Base-by-base conservation (phyloP, 1,140 invertebrate genomes). In the Phenacoccus solenopsis region DNA sequence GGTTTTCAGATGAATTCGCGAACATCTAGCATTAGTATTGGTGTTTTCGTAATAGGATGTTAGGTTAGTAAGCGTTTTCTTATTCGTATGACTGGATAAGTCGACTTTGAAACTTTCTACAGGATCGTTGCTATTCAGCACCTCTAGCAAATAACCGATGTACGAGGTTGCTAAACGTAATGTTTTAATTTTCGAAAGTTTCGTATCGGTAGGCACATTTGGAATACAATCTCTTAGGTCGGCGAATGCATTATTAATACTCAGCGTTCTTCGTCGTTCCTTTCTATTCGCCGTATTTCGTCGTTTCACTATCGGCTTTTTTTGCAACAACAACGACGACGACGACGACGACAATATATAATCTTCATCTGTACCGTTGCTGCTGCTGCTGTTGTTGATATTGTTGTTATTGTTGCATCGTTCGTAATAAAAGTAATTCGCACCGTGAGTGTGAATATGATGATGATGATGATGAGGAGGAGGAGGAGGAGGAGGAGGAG, bases 181-280 rank as follows among this genome's bases (percentile, higher is more conserved):
- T 0, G 94, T 94, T 79, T 97, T 96, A 72, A 97, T 93, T 83
- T 93, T 86, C 32, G 82, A 83, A 3, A 77, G 71, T 67, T 98
- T 98, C 0, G 94, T 98, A 77, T 98, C 95, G 0, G 90, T 86
- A 0, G 94, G 94, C 5, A 98, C 94, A 76, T 97, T 96, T 0
- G 96, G 96, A 74, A 98, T 98, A 78, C 93, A 92, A 70, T 95
- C 93, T 1, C 95, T 80, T 0, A 98, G 81, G 76, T 93, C 89
- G 0, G 92, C 88, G 76, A 97, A 98, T 0, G 94, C 95, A 71
- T 89, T 94, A 80, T 98, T 98, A 73, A 98, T 96, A 73, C 90
- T 94, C 78, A 93, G 90, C 0, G 95, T 98, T 70, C 94, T 80
- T 75, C 94, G 78, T 49, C 94, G 79, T 78, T 98, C 95, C 78